phyloP scores from a whole-genome alignment of 2,797 vertebrate genomes.

The Cirrhinus molitorella region DNA sequence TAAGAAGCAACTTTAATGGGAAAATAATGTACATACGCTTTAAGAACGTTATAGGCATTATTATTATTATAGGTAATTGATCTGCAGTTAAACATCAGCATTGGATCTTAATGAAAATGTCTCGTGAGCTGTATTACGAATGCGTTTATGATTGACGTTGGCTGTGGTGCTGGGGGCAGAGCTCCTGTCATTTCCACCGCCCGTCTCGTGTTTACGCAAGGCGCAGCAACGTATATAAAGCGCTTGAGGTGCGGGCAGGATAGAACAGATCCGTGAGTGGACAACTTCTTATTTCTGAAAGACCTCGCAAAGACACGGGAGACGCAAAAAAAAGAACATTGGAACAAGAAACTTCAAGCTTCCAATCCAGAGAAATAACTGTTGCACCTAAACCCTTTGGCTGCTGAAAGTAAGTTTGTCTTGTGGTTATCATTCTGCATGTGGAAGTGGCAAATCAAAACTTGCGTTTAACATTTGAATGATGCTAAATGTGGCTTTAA shows the following conservation, averaged over 20 bases:
- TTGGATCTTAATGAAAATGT: conserved; percentile 1
- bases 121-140: conserved; percentile 25
- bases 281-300: conserved; percentile 43
- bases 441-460: neutral
- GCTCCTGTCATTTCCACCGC: conserved; percentile 32
- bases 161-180: conserved; percentile 16
- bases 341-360: conserved; percentile 19
- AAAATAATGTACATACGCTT: neutral
- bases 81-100: neutral
- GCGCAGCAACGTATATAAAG: conserved; percentile 69
- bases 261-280: conserved; percentile 39
- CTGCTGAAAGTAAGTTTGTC: conserved; percentile 43
- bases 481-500: neutral
- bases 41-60: neutral
- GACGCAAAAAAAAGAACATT: neutral
- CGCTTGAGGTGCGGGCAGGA: conserved; percentile 19
- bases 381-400: neutral
- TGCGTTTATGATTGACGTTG: conserved; percentile 36
- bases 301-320: conserved; percentile 19
- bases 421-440: neutral
- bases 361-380: conserved; percentile 32
- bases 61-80: neutral
- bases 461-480: neutral
- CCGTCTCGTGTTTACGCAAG: conserved; percentile 38
- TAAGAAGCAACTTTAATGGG: neutral